Percentiles rank a stretch among this genome's conserved stretches.
These are phyloP conservation scores for Drosophila lowei DNA, from an alignment of 1,140 invertebrate genomes.

Conservation along the genomic window DNA sequence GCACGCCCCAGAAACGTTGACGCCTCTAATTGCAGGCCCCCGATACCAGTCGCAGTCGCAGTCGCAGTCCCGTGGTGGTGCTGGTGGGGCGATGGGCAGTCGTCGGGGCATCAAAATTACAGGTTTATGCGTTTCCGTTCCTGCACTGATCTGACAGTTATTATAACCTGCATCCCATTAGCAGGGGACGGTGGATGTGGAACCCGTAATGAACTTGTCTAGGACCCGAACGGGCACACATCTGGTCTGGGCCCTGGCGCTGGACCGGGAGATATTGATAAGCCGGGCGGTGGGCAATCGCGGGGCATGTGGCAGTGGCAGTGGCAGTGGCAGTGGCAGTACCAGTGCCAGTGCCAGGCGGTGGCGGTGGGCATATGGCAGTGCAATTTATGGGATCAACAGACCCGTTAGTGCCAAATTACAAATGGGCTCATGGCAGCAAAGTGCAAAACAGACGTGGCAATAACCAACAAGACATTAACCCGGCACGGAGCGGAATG, in stretches of 20 bases:
- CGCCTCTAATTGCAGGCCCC: slow-evolving; percentile 45
- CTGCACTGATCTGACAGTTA: slow-evolving; percentile 65
- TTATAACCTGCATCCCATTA: slow-evolving; percentile 42
- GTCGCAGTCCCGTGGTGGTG: no score
- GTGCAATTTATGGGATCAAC: slow-evolving; percentile 76
- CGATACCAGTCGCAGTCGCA: slow-evolving; percentile 1
- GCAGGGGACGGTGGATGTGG: background rate
- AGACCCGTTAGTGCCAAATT: slow-evolving; percentile 80
- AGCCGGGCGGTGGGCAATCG: slow-evolving; percentile 18
- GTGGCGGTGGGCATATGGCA: slow-evolving; percentile 4
- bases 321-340: no score
- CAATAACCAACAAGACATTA: slow-evolving; percentile 81
- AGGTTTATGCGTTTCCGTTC: slow-evolving; percentile 57
- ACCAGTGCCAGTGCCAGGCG: no score
- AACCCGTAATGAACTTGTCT: slow-evolving; percentile 65
- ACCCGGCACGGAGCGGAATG: slow-evolving; percentile 60
- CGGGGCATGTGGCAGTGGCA: slow-evolving; percentile 24
- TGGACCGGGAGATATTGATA: slow-evolving; percentile 39
- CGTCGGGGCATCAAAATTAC: slow-evolving; percentile 48
- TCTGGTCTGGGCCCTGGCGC: background rate
- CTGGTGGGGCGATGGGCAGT: no score
- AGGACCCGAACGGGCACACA: slow-evolving; percentile 10
- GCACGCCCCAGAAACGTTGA: slow-evolving; percentile 16
- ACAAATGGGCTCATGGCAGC: slow-evolving; percentile 69
- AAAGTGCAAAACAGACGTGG: slow-evolving; percentile 64